These are phyloP conservation scores for Agonum fuliginosum DNA, from an alignment of 2,888 invertebrate species.

Conservation along the genomic window DNA sequence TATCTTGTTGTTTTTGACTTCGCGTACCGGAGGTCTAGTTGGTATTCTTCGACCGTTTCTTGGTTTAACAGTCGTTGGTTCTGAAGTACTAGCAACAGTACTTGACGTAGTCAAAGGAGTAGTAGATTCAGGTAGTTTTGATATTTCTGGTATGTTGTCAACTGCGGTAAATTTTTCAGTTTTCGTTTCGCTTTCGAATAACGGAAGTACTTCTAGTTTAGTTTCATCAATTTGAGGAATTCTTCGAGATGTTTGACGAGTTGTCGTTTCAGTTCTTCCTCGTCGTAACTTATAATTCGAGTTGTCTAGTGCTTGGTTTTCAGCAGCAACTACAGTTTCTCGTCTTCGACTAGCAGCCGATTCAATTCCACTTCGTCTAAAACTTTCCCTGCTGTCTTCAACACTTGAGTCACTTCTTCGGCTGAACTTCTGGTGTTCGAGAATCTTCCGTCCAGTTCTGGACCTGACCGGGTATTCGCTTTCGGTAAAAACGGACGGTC, in stretches of 20 bases:
- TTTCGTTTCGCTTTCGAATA: conserved; percentile 70
- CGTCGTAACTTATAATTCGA: conserved; percentile 43
- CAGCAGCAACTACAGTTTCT: conserved; percentile 54
- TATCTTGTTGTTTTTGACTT: conserved; percentile 57
- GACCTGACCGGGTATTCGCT: conserved; percentile 65
- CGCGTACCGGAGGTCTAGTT: conserved; percentile 36
- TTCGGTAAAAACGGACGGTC: conserved; percentile 30
- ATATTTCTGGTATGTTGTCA: conserved; percentile 50
- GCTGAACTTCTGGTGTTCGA: conserved; percentile 36
- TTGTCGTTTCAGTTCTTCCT: conserved; percentile 29
- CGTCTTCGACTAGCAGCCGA: conserved; percentile 48
- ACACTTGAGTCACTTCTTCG: conserved; percentile 51
- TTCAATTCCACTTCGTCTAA: conserved; percentile 28
- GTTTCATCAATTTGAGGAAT: conserved; percentile 68
- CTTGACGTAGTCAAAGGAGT: conserved; percentile 37
- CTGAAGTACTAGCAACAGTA: conserved; percentile 7
- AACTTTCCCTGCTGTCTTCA: conserved; percentile 36
- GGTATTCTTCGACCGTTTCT: conserved; percentile 14
- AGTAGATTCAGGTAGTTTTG: conserved; percentile 38
- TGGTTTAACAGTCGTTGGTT: conserved; percentile 10
- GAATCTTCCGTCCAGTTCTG: conserved; percentile 67
- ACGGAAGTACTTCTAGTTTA: conserved; percentile 70
- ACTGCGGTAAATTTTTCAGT: conserved; percentile 64
- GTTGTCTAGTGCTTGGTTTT: conserved; percentile 29
- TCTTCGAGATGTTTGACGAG: conserved; percentile 30